Base-by-base conservation (phyloP, 2,797 vertebrate species). In the Ceyx erithaca region DNA sequence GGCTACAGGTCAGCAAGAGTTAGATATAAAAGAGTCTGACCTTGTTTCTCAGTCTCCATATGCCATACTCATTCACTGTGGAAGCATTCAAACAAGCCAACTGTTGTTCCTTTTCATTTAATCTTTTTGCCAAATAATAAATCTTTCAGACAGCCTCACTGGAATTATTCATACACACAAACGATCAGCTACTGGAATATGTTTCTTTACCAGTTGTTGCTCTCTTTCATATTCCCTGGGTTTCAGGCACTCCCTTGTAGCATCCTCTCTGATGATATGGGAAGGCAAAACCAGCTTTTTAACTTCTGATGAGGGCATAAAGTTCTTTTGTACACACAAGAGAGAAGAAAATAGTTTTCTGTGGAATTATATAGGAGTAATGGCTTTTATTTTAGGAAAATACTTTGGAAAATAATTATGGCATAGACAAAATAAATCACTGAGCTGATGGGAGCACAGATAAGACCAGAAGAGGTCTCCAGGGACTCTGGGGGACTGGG, bases 81-180 rank as follows among this genome's bases (percentile, higher is more conserved):
- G 84, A 90, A 73, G 58, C 57, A 86, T 86, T 93, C 57, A 54
- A 78, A 92, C 61, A 82, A 91, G 88, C 64, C 71, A 93, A 94
- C 31, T 75, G 69, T 89, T 82, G 58, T 70, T 95, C 69, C 69
- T 94, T 91, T 94, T 80, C 63, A 62, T 85, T 94, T 92, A 78
- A 71, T 88, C 58, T 83, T 93, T 95, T 90, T 90, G 92, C 85
- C 93, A 91, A 87, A 93, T 77, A 93, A 90, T 92, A 93, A 90
- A 79, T 92, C 75, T 92, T 93, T 69, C 75, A 79, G 91, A 88
- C 83, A 93, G 43, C 46, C 69, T 94, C 66, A 15, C 51, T 89
- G 72, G 61, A 88, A 94, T 78, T 89, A 93, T 72, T 90, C 62
- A 72, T 54, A 80, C 51, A 63, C 30, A 64, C 55, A 92, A 92